Conservation (phyloP, 2,797 vertebrate species). For the Hydrophis major region DNA sequence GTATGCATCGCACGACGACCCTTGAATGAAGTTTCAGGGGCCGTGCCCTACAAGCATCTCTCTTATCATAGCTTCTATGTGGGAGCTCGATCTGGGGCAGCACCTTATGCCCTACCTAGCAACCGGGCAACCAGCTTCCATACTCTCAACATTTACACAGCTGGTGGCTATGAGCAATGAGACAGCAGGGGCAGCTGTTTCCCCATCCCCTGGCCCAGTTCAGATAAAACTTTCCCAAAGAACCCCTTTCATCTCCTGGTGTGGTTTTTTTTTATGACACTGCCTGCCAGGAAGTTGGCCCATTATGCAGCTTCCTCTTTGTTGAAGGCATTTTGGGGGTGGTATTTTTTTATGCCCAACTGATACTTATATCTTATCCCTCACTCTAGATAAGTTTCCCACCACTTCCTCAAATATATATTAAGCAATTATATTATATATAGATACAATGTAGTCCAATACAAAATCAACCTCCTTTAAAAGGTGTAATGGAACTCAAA, state of each 20-base stretch:
- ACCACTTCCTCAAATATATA: neutral
- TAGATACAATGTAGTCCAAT: neutral
- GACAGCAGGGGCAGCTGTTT: neutral
- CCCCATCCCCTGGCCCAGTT: neutral
- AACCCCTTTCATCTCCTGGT: neutral
- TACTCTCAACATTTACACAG: constrained; percentile 8
- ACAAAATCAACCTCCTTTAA: neutral
- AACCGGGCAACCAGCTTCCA: constrained; percentile 27
- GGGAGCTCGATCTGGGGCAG: constrained; percentile 38
- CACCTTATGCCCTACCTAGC: constrained; percentile 43
- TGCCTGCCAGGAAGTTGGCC: neutral
- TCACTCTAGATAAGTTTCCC: neutral
- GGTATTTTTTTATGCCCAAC: neutral
- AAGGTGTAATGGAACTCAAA: neutral
- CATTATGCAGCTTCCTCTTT: neutral
- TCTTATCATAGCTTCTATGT: constrained; percentile 26
- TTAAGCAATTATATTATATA: neutral
- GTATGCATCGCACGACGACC: neutral
- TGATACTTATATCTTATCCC: neutral
- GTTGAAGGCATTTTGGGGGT: neutral
- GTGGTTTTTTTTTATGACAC: neutral
- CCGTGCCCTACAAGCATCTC: constrained; percentile 50
- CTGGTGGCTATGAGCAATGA: constrained; percentile 40
- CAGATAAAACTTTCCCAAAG: neutral
- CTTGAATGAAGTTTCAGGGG: neutral